A percentile compares a stretch with the other conserved stretches of the same genome.
Conservation (phyloP, 2,113 vertebrate genomes). For the Tachysurus fulvidraco region DNA sequence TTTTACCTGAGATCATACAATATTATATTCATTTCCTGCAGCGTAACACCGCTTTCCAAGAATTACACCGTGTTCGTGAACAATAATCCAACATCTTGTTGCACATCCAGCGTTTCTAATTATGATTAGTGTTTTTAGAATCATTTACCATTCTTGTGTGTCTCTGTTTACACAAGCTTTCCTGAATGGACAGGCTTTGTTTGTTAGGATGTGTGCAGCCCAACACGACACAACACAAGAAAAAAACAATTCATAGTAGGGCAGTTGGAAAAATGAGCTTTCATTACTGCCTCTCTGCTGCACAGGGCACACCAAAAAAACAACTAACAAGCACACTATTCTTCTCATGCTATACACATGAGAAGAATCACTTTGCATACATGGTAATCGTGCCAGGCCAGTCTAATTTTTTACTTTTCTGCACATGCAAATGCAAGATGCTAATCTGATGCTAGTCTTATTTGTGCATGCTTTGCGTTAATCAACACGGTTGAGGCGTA, state of each 20-base stretch:
- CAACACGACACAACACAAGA: not conserved
- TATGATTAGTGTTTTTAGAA: not conserved
- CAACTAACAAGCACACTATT: constrained; percentile 25
- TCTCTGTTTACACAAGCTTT: not conserved
- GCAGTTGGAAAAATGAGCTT: constrained; percentile 61
- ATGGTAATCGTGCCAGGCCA: constrained; percentile 1
- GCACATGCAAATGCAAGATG: not conserved
- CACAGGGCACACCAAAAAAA: constrained; percentile 56
- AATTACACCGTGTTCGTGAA: not conserved
- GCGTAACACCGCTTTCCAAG: not conserved
- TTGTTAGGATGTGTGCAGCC: not conserved
- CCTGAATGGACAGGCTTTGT: not conserved
- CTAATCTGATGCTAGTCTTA: not conserved
- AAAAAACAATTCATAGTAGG: constrained; percentile 51
- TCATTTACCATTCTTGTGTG: not conserved
- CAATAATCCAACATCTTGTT: not conserved
- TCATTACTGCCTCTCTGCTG: constrained; percentile 69
- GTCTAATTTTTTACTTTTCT: not conserved
- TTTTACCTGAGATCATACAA: not conserved
- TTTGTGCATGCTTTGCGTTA: not conserved
- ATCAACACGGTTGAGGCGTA: not conserved
- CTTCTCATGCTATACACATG: constrained; percentile 30
- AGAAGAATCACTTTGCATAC: constrained; percentile 26
- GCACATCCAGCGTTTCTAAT: not conserved
- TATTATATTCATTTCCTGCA: not conserved